A percentile compares a stretch with the other conserved stretches of the same genome.
Conservation (phyloP, 2,113 vertebrate genomes). For the Alethe diademata region DNA sequence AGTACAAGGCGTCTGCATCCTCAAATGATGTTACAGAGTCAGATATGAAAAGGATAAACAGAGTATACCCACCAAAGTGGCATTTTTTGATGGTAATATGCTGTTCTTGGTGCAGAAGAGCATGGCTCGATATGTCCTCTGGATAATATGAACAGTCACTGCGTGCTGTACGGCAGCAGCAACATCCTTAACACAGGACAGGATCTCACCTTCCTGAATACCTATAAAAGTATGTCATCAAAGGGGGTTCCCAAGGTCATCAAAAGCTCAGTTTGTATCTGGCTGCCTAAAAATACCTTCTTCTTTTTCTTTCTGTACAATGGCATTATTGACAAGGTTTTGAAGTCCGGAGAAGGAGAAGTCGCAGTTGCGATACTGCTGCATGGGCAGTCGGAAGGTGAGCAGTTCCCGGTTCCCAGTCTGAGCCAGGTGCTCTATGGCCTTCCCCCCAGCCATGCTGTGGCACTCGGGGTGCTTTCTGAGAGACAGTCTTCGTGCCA, state of each 20-base stretch:
- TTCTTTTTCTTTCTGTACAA: conserved; percentile 81
- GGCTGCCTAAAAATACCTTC: conserved; percentile 80
- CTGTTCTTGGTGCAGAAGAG: conserved; percentile 84
- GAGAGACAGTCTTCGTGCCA: conserved; percentile 89
- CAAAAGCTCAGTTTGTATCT: not conserved
- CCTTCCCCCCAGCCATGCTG: conserved; percentile 86
- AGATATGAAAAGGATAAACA: not conserved
- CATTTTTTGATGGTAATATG: conserved; percentile 71
- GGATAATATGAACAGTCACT: conserved; percentile 80
- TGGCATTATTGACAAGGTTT: conserved; percentile 68
- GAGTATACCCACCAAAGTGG: conserved; percentile 80
- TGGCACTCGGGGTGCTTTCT: conserved; percentile 81
- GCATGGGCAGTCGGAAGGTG: conserved; percentile 81
- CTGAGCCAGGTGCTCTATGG: conserved; percentile 86
- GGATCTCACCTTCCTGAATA: conserved; percentile 76
- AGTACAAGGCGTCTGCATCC: not conserved
- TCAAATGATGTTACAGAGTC: not conserved
- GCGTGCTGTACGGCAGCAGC: conserved; percentile 86
- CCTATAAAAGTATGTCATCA: conserved; percentile 67
- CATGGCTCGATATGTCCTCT: conserved; percentile 87
- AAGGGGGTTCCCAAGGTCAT: not conserved
- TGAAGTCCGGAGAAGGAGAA: conserved; percentile 93
- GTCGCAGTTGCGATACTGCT: conserved; percentile 78
- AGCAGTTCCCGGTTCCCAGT: conserved; percentile 74
- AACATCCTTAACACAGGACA: conserved; percentile 86